Evolutionary conservation across 2,888 invertebrate species (phyloP).

Genomic region (Andrena camellia): DNA sequence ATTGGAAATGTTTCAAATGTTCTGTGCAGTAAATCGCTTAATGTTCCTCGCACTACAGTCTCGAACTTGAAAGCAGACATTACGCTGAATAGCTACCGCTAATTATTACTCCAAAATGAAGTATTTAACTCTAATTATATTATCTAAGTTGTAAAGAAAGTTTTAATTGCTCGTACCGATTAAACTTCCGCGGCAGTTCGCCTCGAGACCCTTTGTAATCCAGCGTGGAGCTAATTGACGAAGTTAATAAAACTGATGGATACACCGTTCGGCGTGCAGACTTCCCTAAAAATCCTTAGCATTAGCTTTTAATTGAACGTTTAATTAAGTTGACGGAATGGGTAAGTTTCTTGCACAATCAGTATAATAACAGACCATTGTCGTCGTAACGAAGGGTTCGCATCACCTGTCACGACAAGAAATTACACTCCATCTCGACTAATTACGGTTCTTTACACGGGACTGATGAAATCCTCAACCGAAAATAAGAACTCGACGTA

Average conservation of each 20-base stretch:
- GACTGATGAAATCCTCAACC: conserved; percentile 22
- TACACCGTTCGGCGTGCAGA: not conserved
- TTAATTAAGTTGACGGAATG: conserved; percentile 30
- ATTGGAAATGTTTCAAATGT: too few species aligned
- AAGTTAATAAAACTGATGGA: conserved; percentile 13
- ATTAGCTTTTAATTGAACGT: conserved; percentile 44
- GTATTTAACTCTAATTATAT: conserved; percentile 11
- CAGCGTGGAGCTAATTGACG: not conserved
- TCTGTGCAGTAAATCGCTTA: too few species aligned
- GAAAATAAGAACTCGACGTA: conserved; percentile 15
- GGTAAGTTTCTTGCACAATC: conserved; percentile 33
- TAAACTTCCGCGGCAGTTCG: not conserved
- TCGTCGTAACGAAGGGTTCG: conserved; percentile 46
- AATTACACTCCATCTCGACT: conserved; percentile 37
- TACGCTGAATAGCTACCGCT: not conserved
- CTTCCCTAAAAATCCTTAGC: not conserved
- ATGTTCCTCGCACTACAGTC: not conserved
- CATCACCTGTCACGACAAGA: conserved; percentile 48
- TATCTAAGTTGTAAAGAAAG: conserved; percentile 7
- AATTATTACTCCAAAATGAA: not conserved
- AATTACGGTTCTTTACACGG: conserved; percentile 36
- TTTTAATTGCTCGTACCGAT: conserved; percentile 21
- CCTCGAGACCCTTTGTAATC: not conserved
- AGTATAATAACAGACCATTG: conserved; percentile 45
- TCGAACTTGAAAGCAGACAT: not conserved